Percentiles rank a stretch among this genome's conserved stretches.
Conservation (phyloP, 64 coral and sea anemone genomes). For the Stylophora pistillata region DNA sequence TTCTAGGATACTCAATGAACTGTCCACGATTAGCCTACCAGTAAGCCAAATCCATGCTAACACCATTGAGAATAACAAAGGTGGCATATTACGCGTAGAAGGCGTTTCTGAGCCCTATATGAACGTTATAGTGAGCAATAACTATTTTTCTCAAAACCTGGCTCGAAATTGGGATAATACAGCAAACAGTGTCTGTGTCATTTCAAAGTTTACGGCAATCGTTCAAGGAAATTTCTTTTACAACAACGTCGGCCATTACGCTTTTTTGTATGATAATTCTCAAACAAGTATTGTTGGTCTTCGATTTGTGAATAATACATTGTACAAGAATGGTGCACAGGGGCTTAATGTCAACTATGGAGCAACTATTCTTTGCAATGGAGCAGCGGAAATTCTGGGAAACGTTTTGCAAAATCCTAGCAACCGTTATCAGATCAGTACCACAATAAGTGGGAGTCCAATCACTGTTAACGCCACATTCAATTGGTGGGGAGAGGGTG, state of each 20-base stretch:
- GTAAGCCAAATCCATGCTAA: conserved; percentile 1
- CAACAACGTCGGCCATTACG: conserved; percentile 31
- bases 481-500: conserved; percentile 58
- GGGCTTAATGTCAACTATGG: conserved; percentile 17
- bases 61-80: conserved; percentile 10
- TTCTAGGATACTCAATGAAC: neutral
- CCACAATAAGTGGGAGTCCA: neutral
- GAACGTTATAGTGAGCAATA: conserved; percentile 26
- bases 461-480: conserved; percentile 11
- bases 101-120: neutral
- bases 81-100: neutral
- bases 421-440: conserved; percentile 34
- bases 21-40: too few relatives aligned
- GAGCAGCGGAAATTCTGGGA: neutral
- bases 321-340: too few relatives aligned
- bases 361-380: conserved; percentile 24
- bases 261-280: conserved; percentile 40
- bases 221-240: conserved; percentile 55
- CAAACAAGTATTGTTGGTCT: neutral
- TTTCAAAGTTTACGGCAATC: conserved; percentile 1
- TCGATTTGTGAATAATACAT: neutral
- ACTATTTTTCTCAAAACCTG: conserved; percentile 50
- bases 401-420: conserved; percentile 16
- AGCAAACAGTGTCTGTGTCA: conserved; percentile 37
- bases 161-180: neutral